Base-by-base conservation (phyloP, 1,140 invertebrate genomes). In the Reticulitermes speratus region DNA sequence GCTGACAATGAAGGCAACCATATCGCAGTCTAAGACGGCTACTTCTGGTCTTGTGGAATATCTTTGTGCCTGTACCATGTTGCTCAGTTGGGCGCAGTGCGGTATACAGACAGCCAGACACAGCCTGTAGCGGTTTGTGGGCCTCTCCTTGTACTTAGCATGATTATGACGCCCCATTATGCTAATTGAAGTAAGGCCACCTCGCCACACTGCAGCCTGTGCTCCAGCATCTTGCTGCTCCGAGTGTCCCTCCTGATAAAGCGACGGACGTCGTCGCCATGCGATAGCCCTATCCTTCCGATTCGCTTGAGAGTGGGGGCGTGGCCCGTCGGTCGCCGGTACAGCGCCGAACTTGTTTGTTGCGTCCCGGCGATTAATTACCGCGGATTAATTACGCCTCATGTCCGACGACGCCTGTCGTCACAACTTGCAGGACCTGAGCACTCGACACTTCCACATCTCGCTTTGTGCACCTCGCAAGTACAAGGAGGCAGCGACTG, bases 211-310 rank as follows among this genome's bases (percentile, higher is more conserved):
- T 30, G 38, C 38, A 38, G 2, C 38, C 38, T 38, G 59, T 65
- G 59, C 21, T 23, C 59, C 25, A 65, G 59, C 59, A 8, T 65
- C 12, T 65, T 65, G 21, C 59, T 21, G 59, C 59, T 19, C 21
- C 59, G 59, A 65, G 59, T 65, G 59, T 65, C 59, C 59, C 3
- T 84, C 89, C 88, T 55, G 87, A 87, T 84, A 90, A 92, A 86
- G 91, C 91, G 89, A 93, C 93, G 88, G 90, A 14, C 82, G 59
- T 65, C 59, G 59, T 19, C 59, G 55, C n/a, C 45, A 86, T 55
- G 59, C 16, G 85, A 86, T 86, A 59, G 85, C 85, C 44, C 12
- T 86, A 83, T 86, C 85, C 85, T 86, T 86, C 85, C 85, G 85
- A 69, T 48, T 14, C 16, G 38, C n/a, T n/a, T 45, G 25, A 65